Evolutionary conservation across 2,797 vertebrate genomes (phyloP).

Genomic region (Lophius americanus): DNA sequence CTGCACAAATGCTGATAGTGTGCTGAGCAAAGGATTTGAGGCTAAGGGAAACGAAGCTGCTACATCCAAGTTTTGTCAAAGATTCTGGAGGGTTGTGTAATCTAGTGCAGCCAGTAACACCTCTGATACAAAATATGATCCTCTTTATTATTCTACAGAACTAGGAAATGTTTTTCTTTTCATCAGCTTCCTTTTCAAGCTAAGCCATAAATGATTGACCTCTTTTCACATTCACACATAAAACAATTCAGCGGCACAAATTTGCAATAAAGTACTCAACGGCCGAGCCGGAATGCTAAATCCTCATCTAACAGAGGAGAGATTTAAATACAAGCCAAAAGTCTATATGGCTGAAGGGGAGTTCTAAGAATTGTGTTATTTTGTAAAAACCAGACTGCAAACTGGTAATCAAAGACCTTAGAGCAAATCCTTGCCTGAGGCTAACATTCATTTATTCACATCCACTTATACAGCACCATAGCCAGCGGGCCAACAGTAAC

Average conservation of each 20-base stretch:
- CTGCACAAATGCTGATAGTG: constrained; percentile 46
- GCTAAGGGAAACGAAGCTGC: constrained; percentile 44
- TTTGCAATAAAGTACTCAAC: constrained; percentile 31
- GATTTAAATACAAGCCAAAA: constrained; percentile 55
- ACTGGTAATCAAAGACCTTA: constrained; percentile 63
- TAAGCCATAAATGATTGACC: constrained; percentile 25
- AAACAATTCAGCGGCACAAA: constrained; percentile 30
- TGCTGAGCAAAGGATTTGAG: constrained; percentile 55
- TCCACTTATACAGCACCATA: constrained; percentile 43
- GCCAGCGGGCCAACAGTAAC: constrained; percentile 45
- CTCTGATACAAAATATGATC: constrained; percentile 16
- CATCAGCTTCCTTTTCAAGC: constrained; percentile 31
- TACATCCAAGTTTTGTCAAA: constrained; percentile 43
- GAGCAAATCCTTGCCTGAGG: constrained; percentile 62
- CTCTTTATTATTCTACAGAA: constrained; percentile 19
- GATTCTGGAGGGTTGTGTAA: constrained; percentile 35
- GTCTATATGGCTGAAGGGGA: constrained; percentile 55
- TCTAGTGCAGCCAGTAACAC: constrained; percentile 35
- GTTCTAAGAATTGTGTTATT: constrained; percentile 56
- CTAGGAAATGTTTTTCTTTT: constrained; percentile 20
- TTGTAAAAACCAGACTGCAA: constrained; percentile 56
- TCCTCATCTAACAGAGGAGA: constrained; percentile 59
- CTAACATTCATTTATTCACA: constrained; percentile 53
- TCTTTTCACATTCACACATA: constrained; percentile 30
- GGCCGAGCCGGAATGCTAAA: constrained; percentile 31